Evolutionary conservation across 2,113 vertebrate genomes (phyloP).

Genomic region (Pyxicephalus adspersus): DNA sequence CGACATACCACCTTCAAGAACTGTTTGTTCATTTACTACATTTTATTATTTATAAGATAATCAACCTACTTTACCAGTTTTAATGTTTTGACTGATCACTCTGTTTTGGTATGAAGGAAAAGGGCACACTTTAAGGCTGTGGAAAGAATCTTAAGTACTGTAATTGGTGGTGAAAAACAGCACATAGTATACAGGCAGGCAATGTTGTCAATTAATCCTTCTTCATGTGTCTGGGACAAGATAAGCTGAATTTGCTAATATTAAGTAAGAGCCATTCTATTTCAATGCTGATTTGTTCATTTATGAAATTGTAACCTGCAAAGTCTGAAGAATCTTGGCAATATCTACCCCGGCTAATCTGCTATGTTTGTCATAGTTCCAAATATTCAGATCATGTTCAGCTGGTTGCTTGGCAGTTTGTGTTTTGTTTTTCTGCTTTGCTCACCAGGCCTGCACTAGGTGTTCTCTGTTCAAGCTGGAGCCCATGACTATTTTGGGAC

Average conservation of each 20-base stretch:
- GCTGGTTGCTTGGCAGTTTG: slow-evolving; percentile 42
- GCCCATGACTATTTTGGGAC: slow-evolving; percentile 45
- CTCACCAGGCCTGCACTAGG: slow-evolving; percentile 35
- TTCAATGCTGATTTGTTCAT: slow-evolving; percentile 7
- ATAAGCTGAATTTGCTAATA: not conserved
- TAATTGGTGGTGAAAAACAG: not conserved
- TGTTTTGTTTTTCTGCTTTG: slow-evolving; percentile 45
- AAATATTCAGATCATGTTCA: slow-evolving; percentile 39
- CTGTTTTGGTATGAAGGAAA: no score
- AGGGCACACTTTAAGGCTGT: no score
- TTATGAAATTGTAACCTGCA: slow-evolving; percentile 3
- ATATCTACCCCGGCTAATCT: slow-evolving; percentile 20
- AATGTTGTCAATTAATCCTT: not conserved
- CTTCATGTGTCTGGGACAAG: not conserved
- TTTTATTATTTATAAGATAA: no score
- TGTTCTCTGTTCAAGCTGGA: slow-evolving; percentile 41
- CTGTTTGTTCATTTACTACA: no score
- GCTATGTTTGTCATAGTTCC: slow-evolving; percentile 27
- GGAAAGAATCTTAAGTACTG: no score
- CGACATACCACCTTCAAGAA: no score
- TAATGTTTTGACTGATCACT: no score
- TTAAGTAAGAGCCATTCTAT: not conserved
- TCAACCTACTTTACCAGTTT: no score
- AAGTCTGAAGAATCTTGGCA: slow-evolving; percentile 28
- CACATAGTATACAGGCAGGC: not conserved